Conservation (phyloP, 2,797 vertebrate genomes). For the Poecilia gillii region DNA sequence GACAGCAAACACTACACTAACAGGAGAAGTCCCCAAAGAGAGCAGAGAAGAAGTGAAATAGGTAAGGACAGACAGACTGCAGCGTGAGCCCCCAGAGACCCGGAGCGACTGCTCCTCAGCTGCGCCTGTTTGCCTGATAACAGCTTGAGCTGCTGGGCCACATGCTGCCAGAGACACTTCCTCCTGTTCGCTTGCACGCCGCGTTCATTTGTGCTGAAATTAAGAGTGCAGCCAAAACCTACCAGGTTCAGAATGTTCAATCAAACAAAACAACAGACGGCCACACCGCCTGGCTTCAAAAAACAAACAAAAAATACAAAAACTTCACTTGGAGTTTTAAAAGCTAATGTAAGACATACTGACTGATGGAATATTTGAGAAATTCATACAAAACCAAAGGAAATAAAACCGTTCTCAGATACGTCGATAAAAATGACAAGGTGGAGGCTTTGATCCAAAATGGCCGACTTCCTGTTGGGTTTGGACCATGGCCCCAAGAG, state of each 20-base stretch:
- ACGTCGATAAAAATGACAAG: too few relatives aligned
- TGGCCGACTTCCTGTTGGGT: too few relatives aligned
- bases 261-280: slow-evolving; percentile 45
- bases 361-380: neutral
- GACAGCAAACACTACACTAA: slow-evolving; percentile 82
- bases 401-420: neutral
- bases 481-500: too few relatives aligned
- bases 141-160: slow-evolving; percentile 83
- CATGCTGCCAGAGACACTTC: slow-evolving; percentile 80
- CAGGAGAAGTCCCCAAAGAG: slow-evolving; percentile 83
- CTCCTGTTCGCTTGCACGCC: slow-evolving; percentile 81
- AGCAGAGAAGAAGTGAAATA: slow-evolving; percentile 72
- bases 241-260: slow-evolving; percentile 62
- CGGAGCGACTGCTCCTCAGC: slow-evolving; percentile 74
- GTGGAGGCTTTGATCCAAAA: too few relatives aligned
- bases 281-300: neutral
- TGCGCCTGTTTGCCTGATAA: slow-evolving; percentile 74
- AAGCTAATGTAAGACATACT: neutral
- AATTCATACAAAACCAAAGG: neutral
- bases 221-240: slow-evolving; percentile 65
- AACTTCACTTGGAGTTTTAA: neutral
- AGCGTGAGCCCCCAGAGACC: slow-evolving; percentile 77
- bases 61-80: slow-evolving; percentile 84
- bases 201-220: slow-evolving; percentile 79
- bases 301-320: neutral